Evolutionary conservation across 2,888 invertebrate genomes (phyloP), one percentile per base, ranked within the genome.

Genomic region (Catocala fraxini): DNA sequence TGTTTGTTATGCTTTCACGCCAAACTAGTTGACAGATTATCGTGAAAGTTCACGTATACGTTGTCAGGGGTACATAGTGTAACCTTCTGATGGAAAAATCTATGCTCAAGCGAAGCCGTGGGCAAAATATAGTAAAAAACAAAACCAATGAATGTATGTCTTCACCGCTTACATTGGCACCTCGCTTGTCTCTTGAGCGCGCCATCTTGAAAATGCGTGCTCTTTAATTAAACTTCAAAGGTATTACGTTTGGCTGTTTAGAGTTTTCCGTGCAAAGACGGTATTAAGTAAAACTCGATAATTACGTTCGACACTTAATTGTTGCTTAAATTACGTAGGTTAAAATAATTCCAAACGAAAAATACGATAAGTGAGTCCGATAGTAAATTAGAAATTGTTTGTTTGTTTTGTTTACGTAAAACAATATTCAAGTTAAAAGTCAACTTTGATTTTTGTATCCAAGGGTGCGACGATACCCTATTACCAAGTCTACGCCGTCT

Each of bases 201-300:
- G 61, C 68, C 70, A 72, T 76, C 61, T 78, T 78, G 63, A 12
- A 68, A 78, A 70, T 65, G 55, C 75, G 68, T 65, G 54, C 63
- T 63, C 77, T 71, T 47, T 78, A 76, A 76, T 76, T 78, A 77
- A 76, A 76, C 79, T 62, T 76, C 73, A 76, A 76, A 79, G 75
- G 70, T 71, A 65, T 52, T 49, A 55, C 63, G 65, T 54, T 56
- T 51, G 46, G 12, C 42, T 58, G 59, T 70, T 74, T 53, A 48
- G 64, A 70, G 68, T 68, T 74, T 68, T 63, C 75, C 65, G 60
- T 59, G 56, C 59, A 68, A 65, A 62, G 55, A 65, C 59, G 67
- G 56, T 66, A 62, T 70, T 68, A 63, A 57, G 63, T 61, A 62
- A 56, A 70, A 66, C 70, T 68, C 60, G 52, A 78, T 75, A 75